phyloP scores from a whole-genome alignment of 2,797 vertebrate species.

The Pogonophryne albipinna region DNA sequence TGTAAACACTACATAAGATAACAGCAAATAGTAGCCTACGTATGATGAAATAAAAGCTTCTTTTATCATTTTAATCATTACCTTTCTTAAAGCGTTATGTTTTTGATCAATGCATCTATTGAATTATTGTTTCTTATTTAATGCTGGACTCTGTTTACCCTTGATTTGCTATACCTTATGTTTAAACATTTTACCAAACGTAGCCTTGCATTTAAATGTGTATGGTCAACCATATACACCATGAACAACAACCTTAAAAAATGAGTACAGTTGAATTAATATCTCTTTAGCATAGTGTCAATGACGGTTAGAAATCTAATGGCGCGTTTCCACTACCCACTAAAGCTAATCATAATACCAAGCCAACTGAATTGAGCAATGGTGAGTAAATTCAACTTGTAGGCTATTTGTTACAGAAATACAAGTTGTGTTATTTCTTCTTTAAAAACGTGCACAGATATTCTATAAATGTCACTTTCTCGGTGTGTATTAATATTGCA shows the following conservation, averaged over 20 bases:
- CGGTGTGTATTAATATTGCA: background rate
- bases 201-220: background rate
- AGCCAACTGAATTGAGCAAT: background rate
- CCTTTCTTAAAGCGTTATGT: background rate
- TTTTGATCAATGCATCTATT: background rate
- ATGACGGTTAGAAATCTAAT: background rate
- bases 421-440: background rate
- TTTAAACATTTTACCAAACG: background rate
- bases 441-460: fast-evolving
- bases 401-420: background rate
- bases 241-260: background rate
- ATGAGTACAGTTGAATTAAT: background rate
- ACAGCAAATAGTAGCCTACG: background rate
- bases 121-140: background rate
- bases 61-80: background rate
- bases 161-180: background rate
- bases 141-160: background rate
- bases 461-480: background rate
- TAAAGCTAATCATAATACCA: background rate
- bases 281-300: background rate
- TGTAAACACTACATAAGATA: background rate
- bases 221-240: background rate
- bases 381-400: background rate
- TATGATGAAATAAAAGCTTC: background rate
- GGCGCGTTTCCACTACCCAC: background rate